Conservation (phyloP, 2,797 vertebrate genomes). For the Nannoperca australis region DNA sequence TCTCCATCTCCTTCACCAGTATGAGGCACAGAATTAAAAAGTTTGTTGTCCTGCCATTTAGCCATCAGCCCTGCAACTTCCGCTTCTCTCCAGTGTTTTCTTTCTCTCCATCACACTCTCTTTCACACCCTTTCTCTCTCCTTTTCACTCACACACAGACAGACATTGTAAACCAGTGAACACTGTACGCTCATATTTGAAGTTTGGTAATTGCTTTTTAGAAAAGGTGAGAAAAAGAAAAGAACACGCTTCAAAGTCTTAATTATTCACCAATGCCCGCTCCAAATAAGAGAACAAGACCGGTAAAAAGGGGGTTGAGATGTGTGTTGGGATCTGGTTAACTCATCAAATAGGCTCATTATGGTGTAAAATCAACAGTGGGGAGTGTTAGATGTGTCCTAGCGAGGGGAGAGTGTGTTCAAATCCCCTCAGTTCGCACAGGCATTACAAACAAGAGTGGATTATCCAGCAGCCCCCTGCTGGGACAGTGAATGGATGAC, state of each 20-base stretch:
- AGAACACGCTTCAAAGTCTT: constrained; percentile 41
- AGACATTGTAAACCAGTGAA: constrained; percentile 31
- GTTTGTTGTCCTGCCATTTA: constrained; percentile 70
- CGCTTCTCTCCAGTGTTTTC: constrained; percentile 25
- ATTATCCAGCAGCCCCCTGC: constrained; percentile 73
- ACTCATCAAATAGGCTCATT: constrained; percentile 68
- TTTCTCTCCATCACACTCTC: constrained; percentile 23
- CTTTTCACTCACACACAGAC: constrained; percentile 10
- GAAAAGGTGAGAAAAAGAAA: constrained; percentile 33
- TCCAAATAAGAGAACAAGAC: constrained; percentile 14
- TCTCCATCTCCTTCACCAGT: constrained; percentile 54
- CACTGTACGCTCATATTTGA: constrained; percentile 44
- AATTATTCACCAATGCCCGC: constrained; percentile 48
- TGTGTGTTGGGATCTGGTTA: constrained; percentile 57
- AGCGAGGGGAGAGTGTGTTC: constrained; percentile 46
- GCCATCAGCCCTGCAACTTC: constrained; percentile 72
- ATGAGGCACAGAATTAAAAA: constrained; percentile 64
- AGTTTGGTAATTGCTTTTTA: constrained; percentile 59
- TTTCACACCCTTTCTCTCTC: constrained; percentile 32
- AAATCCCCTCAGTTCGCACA: constrained; percentile 63
- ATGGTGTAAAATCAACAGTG: constrained; percentile 71
- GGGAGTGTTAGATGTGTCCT: constrained; percentile 53
- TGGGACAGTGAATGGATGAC: constrained; percentile 73
- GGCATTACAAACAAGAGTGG: constrained; percentile 76
- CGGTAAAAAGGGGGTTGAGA: constrained; percentile 13